Evolutionary conservation across 2,888 invertebrate species (phyloP), one percentile per base, ranked within the genome.

Genomic region (Bedellia somnulentella): DNA sequence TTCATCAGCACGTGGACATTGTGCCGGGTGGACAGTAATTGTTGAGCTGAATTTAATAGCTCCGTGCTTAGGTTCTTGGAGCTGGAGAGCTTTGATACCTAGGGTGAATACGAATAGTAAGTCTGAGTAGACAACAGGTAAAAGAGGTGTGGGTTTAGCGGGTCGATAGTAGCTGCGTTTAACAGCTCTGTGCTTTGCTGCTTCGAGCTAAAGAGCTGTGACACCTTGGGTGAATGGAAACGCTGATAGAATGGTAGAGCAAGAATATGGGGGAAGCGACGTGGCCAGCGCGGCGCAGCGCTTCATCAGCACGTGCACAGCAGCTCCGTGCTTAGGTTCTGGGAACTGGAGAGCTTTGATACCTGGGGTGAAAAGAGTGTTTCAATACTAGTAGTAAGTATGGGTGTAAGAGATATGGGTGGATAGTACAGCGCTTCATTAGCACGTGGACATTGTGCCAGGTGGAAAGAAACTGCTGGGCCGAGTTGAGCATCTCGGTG

Each of bases 371-470:
- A 6, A n/a, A n/a, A n/a, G n/a, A n/a, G n/a, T n/a, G n/a, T n/a
- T n/a, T n/a, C n/a, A n/a, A 18, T 18, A 18, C 18, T 6, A 6
- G 5, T 5, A 18, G 9, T 18, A 18, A 18, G 18, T 9, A 5
- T 6, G 9, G n/a, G n/a, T n/a, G n/a, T n/a, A n/a, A n/a, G n/a
- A n/a, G n/a, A n/a, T n/a, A n/a, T n/a, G n/a, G n/a, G n/a, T n/a
- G n/a, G n/a, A n/a, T n/a, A n/a, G n/a, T n/a, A 52, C 96, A 96
- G 57, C 89, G 89, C 53, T 85, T 85, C 86, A 95, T 89, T 35
- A 95, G 78, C 34, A 80, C 77, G 33, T 82, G 83, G 2, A 95
- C 83, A 37, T 89, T 89, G 41, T 83, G 83, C 29, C 93, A 79
- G 2, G 89, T 89, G 14, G 80, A 78, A 8, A 92, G 58, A 35